These are phyloP conservation scores for Caenorhabditis briggsae DNA, from an alignment of 1,140 invertebrate genomes.

Conservation along the genomic window DNA sequence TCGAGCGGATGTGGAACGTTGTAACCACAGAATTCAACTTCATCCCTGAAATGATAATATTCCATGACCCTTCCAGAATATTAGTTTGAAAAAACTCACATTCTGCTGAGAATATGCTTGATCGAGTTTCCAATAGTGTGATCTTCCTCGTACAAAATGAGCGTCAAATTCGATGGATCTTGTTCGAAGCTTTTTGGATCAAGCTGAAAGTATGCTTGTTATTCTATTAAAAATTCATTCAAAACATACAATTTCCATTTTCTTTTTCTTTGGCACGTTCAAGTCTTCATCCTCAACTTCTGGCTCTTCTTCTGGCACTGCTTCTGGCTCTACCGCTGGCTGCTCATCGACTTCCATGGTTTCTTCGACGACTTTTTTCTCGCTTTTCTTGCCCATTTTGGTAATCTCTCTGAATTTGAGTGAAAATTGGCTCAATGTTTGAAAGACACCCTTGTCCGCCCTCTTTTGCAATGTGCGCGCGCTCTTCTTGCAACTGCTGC, in stretches of 20 bases:
- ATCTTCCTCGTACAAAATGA: slow-evolving; percentile 73
- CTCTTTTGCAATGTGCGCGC: not conserved
- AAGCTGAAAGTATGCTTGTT: slow-evolving; percentile 52
- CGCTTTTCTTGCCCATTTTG: slow-evolving; percentile 23
- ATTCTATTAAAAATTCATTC: not conserved
- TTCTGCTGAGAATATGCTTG: slow-evolving; percentile 73
- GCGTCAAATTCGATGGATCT: slow-evolving; percentile 68
- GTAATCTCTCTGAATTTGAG: not conserved
- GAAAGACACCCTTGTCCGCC: not conserved
- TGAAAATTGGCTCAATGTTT: not conserved
- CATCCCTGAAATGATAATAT: slow-evolving; percentile 67
- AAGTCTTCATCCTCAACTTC: slow-evolving; percentile 17
- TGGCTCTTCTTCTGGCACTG: not conserved
- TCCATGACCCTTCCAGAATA: not conserved
- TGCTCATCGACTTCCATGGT: not conserved
- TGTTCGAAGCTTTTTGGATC: slow-evolving; percentile 64
- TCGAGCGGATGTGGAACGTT: slow-evolving; percentile 76
- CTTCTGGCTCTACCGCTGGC: not conserved
- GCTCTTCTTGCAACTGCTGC: not conserved
- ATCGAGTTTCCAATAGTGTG: slow-evolving; percentile 75
- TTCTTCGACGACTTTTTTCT: slow-evolving; percentile 3
- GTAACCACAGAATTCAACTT: slow-evolving; percentile 75
- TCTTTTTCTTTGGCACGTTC: slow-evolving; percentile 53
- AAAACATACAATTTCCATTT: slow-evolving; percentile 68
- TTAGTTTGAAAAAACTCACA: slow-evolving; percentile 62